These are phyloP conservation scores for Habrosyne pyritoides DNA, from an alignment of 2,888 invertebrate genomes.

Conservation along the genomic window DNA sequence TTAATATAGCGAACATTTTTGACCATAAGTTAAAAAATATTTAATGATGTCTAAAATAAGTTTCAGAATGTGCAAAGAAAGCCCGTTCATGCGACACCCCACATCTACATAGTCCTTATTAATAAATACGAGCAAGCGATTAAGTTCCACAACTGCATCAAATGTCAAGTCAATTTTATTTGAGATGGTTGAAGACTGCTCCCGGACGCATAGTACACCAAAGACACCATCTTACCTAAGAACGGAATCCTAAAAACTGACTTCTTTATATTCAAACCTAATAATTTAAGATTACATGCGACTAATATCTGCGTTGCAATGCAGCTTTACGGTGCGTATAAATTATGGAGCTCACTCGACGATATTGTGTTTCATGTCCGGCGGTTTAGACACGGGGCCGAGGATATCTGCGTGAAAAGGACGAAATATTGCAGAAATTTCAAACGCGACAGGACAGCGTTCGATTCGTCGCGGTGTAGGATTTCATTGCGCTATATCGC, in stretches of 20 bases:
- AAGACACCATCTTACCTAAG: too few relatives aligned
- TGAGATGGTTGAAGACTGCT: too few relatives aligned
- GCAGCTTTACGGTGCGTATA: conserved; percentile 65
- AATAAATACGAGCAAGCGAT: too few relatives aligned
- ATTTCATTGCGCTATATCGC: conserved; percentile 79
- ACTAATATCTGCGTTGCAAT: conserved; percentile 60
- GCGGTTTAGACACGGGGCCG: conserved; percentile 76
- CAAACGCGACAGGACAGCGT: conserved; percentile 80
- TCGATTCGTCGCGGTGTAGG: conserved; percentile 81
- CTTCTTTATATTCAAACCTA: conserved; percentile 21
- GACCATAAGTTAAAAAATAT: too few relatives aligned
- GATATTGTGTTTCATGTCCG: conserved; percentile 83
- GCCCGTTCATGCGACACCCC: too few relatives aligned
- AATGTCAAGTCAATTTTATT: too few relatives aligned
- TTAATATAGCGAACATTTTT: too few relatives aligned
- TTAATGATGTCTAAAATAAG: too few relatives aligned
- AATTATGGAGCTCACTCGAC: conserved; percentile 74
- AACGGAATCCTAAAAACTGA: background rate
- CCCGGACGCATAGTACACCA: too few relatives aligned
- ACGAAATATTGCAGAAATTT: conserved; percentile 83
- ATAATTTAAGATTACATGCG: conserved; percentile 62
- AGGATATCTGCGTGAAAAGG: conserved; percentile 82
- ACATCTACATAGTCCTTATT: too few relatives aligned
- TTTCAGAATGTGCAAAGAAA: too few relatives aligned
- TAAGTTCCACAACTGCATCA: too few relatives aligned